Evolutionary conservation across 2,888 invertebrate species (phyloP), one percentile per base, ranked within the genome.

Genomic region (Timandra comae): DNA sequence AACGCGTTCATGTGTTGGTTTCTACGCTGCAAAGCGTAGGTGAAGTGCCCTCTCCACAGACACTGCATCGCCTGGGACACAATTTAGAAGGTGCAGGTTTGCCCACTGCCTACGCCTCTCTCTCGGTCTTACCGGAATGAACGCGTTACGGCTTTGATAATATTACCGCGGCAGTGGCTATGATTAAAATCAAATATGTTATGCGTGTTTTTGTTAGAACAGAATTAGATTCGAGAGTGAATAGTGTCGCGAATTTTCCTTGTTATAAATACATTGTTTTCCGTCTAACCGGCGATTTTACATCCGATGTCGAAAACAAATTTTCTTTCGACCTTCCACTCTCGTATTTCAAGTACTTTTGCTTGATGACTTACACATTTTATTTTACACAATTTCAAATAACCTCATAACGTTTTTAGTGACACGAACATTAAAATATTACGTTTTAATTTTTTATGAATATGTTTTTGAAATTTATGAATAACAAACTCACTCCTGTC

Each of bases 291-390:
- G 54, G 51, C 59, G 63, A 53, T 64, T 66, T 71, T 72, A 68
- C 70, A 63, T 22, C 22, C 30, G 36, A 27, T 27, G 59, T 56
- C 58, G 63, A 66, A 64, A 68, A 63, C 60, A 59, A n/a, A 66
- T 69, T 79, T 73, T 66, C 66, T 69, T 58, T 56, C 57, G 66
- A 72, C 81, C 81, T 81, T 80, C 79, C 49, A n/a, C 35, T 52
- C 48, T 39, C 56, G 53, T 59, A 66, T 66, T 65, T 63, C 63
- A 73, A 65, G 77, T 65, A 62, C 56, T 55, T 48, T 61, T 58
- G 51, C 49, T 49, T 53, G 49, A 62, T 54, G 43, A 45, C 41
- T 51, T 35, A 38, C 60, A 64, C 52, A 59, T 58, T 59, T 59
- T 52, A 37, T 52, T 46, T 52, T 50, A 49, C 32, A 39, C 38